Conservation (phyloP, 2,888 invertebrate species). For the Isotomurus palustris region DNA sequence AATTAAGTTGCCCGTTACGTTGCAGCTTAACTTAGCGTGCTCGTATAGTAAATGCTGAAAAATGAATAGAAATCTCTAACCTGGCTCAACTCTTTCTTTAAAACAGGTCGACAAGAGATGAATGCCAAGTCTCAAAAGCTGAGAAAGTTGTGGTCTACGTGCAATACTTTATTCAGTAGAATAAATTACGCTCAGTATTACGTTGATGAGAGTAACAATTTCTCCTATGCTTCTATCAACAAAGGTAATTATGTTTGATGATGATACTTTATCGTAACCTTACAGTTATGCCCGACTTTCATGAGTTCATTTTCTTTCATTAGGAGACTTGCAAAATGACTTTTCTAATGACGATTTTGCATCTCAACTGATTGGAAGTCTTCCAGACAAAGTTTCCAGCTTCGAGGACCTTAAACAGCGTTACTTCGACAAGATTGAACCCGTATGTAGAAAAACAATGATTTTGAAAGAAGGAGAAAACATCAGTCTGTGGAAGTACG, state of each 20-base stretch:
- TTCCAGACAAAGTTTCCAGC: conserved; percentile 34
- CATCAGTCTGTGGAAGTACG: conserved; percentile 38
- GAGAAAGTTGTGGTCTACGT: conserved; percentile 35
- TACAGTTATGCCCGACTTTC: too few relatives aligned
- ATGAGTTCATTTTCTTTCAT: neutral
- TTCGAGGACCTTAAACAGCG: conserved; percentile 30
- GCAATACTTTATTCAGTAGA: conserved; percentile 29
- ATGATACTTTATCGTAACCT: too few relatives aligned
- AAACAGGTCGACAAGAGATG: conserved; percentile 22
- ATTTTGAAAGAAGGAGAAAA: conserved; percentile 34
- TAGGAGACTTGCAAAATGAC: conserved; percentile 16
- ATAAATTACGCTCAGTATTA: conserved; percentile 27
- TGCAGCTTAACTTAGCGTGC: neutral
- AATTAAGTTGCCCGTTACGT: neutral
- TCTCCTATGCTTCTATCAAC: conserved; percentile 10
- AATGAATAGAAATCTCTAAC: too few relatives aligned
- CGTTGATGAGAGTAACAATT: conserved; percentile 1
- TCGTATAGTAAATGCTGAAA: too few relatives aligned
- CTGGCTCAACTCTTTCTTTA: too few relatives aligned
- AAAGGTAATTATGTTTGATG: conserved; percentile 14
- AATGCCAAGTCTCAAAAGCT: conserved; percentile 30
- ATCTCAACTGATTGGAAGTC: conserved; percentile 24
- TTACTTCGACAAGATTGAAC: conserved; percentile 37
- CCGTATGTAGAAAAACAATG: conserved; percentile 31
- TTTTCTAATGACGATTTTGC: conserved; percentile 35